Evolutionary conservation across 2,888 invertebrate genomes (phyloP).

Genomic region (Nipponacmea schrenckii): DNA sequence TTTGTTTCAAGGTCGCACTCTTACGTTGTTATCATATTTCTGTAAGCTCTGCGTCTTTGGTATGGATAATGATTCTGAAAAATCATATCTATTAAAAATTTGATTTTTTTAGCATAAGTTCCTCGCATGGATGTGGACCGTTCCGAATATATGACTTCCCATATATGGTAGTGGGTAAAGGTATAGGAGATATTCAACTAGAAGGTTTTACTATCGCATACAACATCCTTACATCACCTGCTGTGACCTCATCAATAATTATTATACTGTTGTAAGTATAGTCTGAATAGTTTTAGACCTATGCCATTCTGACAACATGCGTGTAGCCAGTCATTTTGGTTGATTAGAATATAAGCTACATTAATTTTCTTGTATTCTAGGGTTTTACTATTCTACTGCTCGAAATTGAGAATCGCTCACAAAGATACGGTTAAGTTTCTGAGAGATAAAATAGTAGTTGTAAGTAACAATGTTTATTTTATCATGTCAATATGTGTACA

Average conservation of each 20-base stretch:
- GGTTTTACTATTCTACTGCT: conserved; percentile 46
- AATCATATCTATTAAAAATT: not conserved
- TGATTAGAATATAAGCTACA: no score
- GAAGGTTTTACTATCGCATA: conserved; percentile 34
- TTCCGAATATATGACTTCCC: conserved; percentile 51
- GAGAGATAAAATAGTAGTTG: conserved; percentile 41
- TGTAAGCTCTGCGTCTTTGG: no score
- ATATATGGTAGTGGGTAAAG: conserved; percentile 40
- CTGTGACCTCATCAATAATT: conserved; percentile 45
- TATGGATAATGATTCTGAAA: no score
- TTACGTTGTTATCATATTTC: no score
- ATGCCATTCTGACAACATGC: no score
- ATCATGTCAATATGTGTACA: no score
- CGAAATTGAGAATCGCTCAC: conserved; percentile 38
- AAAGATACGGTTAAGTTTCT: conserved; percentile 37
- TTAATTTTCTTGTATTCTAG: conserved; percentile 33
- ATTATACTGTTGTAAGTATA: conserved; percentile 75
- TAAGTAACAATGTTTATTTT: conserved; percentile 20
- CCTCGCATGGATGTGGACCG: conserved; percentile 62
- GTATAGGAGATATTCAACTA: conserved; percentile 38
- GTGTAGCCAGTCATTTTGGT: no score
- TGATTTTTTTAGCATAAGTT: conserved; percentile 29
- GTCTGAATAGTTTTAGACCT: no score
- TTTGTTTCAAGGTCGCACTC: no score
- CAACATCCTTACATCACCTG: conserved; percentile 45